Base-by-base conservation (phyloP, 2,113 vertebrate genomes). In the Seriola rivoliana region DNA sequence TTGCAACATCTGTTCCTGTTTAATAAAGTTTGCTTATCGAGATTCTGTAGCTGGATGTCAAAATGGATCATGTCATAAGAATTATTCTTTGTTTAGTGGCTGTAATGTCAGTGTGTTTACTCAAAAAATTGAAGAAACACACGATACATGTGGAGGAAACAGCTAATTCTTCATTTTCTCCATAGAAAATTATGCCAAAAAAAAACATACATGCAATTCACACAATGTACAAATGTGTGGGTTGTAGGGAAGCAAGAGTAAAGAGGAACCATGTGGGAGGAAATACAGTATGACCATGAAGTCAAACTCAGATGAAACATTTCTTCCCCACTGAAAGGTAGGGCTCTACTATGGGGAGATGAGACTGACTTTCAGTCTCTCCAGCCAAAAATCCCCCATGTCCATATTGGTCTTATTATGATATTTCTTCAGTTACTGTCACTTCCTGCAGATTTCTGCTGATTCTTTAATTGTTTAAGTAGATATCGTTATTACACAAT, bases 181-280 rank as follows among this genome's bases (percentile, higher is more conserved):
- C 48, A 69, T 21, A 2, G 3, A 54, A 23, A 50, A 40, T 21
- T 50, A 2, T 4, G 2, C 8, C 29, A 44, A 34, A 50, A 44
- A 36, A 70, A 52, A 70, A 70, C 10, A 52, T 52, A 5, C n/a
- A 71, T 25, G 16, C 14, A 36, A 57, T 34, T 40, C 21, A 25
- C 34, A 38, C 11, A 80, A 77, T 80, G 65, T 44, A 80, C 44
- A 83, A 75, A 69, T 78, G 72, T 70, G 88, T 88, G 84, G 87
- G 91, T 50, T 59, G 84, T 73, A 58, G 71, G 57, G 81, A 78
- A 71, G 73, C 62, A 59, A 78, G 65, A 23, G 87, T 71, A 71
- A 67, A 62, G 67, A 81, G 59, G 71, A 50, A 85, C 57, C 55
- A 75, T 57, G 88, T 88, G 89, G 88, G 91, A 79, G 91, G 86